Base-by-base conservation (phyloP, 2,888 invertebrate genomes). In the Thereva unica region DNA sequence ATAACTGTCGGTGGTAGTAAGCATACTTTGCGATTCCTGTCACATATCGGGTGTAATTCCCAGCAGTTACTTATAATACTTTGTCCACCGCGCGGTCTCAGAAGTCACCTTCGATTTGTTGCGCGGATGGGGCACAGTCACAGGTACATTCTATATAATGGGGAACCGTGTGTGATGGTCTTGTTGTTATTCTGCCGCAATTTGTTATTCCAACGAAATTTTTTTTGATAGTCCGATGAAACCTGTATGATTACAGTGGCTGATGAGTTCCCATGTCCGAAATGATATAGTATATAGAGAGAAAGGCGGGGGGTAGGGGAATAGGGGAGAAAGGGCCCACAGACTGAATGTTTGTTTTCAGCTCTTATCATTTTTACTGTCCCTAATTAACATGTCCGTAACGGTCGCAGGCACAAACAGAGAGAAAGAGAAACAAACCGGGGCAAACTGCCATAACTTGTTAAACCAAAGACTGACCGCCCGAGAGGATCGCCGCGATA, bases 171-270 rank as follows among this genome's bases (percentile, higher is more conserved):
- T n/a, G n/a, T 45, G 49, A 55, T 55, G 40, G 4, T 8, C 6
- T 47, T 12, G 10, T 47, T 34, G n/a, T 23, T 47, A 35, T 35
- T 59, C 37, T 37, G 38, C 34, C n/a, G 34, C 45, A 44, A 56
- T 56, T 56, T 56, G 56, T 56, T 44, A 56, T 56, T 56, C 56
- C 41, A 45, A 5, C 56, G 56, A 47, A 56, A 56, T 56, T 56
- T 56, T 56, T 56, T 56, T 41, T 35, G 56, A 42, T 45, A 35
- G 42, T 56, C 2, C n/a, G 44, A 12, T 45, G 44, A 34, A 35
- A 42, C 23, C 23, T 23, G 23, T 23, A 44, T 56, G 56, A 35
- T 5, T 12, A 47, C 42, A 7, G 42, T 37, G 44, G n/a, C n/a
- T 34, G 35, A 44, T 23, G n/a, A 34, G 37, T 56, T 56, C 56